Base-by-base conservation (phyloP, 2,888 invertebrate species). In the Meteorus colon region DNA sequence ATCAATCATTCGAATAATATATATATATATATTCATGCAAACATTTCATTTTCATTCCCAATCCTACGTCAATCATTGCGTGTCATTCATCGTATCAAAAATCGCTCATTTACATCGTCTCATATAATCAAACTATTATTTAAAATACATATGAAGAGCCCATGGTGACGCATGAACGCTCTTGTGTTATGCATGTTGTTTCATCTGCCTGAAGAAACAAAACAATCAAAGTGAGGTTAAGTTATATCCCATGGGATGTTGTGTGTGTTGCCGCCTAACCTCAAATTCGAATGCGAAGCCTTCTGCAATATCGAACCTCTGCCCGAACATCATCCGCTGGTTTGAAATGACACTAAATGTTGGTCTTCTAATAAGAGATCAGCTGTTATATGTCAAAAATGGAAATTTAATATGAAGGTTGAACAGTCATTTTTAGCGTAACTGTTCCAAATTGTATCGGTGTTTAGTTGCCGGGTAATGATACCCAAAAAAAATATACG, bases 341-440 rank as follows among this genome's bases (percentile, higher is more conserved):
- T 12, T 3, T 29, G 31, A 4, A 59, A 41, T 1, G 70, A 29
- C 24, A 24, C 6, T 14, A 10, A 60, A 29, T 29, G 29, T 62
- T 5, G 16, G 3, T 55, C 12, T 16, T 59, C 4, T 14, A 45
- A 41, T 27, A 63, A 24, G 12, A 63, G 4, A 81, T 78, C 80
- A 81, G 77, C 81, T 81, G 80, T 78, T 77, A 77, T 74, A 48
- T 80, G 79, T 80, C 77, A 81, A 77, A 79, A 75, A 70, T 72
- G 67, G n/a, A 37, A 34, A 67, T 67, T 10, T 71, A 29, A 45
- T 41, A 8, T 55, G 16, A 59, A 71, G 73, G 66, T 68, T 68
- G n/a, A 62, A 31, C 31, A 62, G 14, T 31, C 62, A 14, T 16
- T 62, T n/a, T 31, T 2, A 31, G 14, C 31, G 14, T n/a, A 31